A percentile compares a stretch with the other conserved stretches of the same genome.
Evolutionary conservation across 2,888 invertebrate genomes (phyloP).

Genomic region (Ditula angustiorana): DNA sequence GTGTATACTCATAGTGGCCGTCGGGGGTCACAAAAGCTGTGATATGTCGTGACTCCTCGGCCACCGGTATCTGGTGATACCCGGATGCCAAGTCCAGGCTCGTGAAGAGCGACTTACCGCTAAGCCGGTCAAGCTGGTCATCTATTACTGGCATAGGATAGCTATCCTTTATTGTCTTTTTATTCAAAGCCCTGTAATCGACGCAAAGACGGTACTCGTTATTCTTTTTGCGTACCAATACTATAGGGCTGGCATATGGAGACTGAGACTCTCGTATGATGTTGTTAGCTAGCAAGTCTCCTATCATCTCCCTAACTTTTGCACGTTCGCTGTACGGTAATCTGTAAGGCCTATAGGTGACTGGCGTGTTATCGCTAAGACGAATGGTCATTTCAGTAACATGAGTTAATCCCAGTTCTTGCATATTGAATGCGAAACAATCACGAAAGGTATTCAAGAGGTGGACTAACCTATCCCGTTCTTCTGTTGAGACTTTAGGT

Average conservation of each 20-base stretch:
- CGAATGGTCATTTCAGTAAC: conserved; percentile 28
- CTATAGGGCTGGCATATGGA: conserved; percentile 37
- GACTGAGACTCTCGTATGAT: conserved; percentile 39
- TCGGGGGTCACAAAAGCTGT: too few relatives aligned
- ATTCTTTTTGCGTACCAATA: conserved; percentile 45
- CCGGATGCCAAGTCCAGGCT: conserved; percentile 42
- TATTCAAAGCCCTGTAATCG: too few relatives aligned
- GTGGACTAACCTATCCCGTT: conserved; percentile 4
- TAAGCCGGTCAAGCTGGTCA: conserved; percentile 51
- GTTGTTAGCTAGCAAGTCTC: conserved; percentile 27
- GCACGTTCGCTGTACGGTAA: conserved; percentile 36
- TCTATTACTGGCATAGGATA: conserved; percentile 51
- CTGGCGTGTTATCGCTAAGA: conserved; percentile 30
- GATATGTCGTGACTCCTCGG: too few relatives aligned
- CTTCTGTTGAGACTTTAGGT: too few relatives aligned
- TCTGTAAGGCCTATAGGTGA: conserved; percentile 39
- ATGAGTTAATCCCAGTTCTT: conserved; percentile 34
- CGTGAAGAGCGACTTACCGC: conserved; percentile 46
- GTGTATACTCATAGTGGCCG: too few relatives aligned
- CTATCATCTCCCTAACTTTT: conserved; percentile 33
- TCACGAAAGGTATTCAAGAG: conserved; percentile 30
- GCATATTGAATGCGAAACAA: conserved; percentile 37
- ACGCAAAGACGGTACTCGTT: too few relatives aligned
- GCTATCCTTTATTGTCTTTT: too few relatives aligned
- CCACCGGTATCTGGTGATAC: too few relatives aligned